Evolutionary conservation across 2,113 vertebrate species (phyloP).

Genomic region (Pomatostomus ruficeps): DNA sequence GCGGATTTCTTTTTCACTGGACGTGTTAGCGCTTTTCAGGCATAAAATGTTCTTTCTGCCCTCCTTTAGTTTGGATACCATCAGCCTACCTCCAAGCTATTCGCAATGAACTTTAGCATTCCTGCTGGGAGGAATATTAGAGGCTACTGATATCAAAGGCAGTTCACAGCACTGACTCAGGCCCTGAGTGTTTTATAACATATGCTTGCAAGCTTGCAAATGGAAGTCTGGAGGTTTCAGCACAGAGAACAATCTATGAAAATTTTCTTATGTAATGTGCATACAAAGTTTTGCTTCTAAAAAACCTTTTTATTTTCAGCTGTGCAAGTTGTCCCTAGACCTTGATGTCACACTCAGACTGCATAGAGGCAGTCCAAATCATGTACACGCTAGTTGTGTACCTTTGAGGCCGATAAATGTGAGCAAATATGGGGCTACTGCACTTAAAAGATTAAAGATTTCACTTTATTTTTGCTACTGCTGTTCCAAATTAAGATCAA

Average conservation of each 20-base stretch:
- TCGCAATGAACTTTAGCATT: background rate
- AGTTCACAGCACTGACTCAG: background rate
- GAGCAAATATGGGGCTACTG: background rate
- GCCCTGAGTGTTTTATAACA: background rate
- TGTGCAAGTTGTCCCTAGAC: background rate
- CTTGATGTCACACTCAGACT: background rate
- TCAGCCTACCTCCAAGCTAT: background rate
- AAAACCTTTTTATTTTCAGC: background rate
- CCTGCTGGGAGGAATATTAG: background rate
- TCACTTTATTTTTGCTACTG: background rate
- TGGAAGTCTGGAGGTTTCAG: background rate
- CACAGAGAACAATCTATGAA: background rate
- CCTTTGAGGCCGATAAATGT: background rate
- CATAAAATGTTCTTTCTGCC: conserved; percentile 4
- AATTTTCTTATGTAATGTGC: background rate
- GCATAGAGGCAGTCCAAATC: background rate
- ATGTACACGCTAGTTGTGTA: fast-evolving
- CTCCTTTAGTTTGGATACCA: background rate
- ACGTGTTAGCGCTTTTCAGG: background rate
- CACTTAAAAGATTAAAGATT: background rate
- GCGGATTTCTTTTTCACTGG: background rate
- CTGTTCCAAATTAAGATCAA: background rate
- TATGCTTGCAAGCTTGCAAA: background rate
- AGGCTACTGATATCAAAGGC: background rate
- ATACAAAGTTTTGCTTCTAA: background rate